phyloP scores from a whole-genome alignment of 2,888 invertebrate species.

The Zaprionus bogoriensis region DNA sequence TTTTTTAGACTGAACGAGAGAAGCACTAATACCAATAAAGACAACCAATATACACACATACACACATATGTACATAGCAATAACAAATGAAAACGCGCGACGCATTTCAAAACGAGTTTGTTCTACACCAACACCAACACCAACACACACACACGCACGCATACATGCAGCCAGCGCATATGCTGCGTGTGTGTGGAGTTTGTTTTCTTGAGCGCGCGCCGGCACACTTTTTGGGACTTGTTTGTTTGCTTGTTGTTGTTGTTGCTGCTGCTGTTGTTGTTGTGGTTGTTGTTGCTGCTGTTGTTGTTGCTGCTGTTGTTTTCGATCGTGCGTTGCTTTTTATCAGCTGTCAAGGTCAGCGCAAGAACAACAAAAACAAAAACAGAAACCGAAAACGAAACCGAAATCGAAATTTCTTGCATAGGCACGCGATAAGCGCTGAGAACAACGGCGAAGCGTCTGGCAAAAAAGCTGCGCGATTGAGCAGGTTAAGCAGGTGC shows the following conservation, averaged over 20 bases:
- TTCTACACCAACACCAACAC: constrained; percentile 6
- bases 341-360: constrained; percentile 53
- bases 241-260: too few species aligned
- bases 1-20: constrained; percentile 40
- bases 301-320: constrained; percentile 12
- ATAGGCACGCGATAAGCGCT: not conserved
- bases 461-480: too few species aligned
- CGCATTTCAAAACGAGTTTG: constrained; percentile 62
- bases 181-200: constrained; percentile 8
- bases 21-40: constrained; percentile 24
- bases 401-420: constrained; percentile 11
- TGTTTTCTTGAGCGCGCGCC: constrained; percentile 30
- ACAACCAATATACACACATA: constrained; percentile 27
- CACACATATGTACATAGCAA: not conserved
- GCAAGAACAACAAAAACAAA: not conserved
- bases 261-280: constrained; percentile 24
- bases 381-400: not conserved
- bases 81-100: constrained; percentile 53
- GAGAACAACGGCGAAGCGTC: not conserved
- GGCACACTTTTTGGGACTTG: constrained; percentile 38
- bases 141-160: constrained; percentile 2
- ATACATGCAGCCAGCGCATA: not conserved
- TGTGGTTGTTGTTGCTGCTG: constrained; percentile 17
- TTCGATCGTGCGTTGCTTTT: constrained; percentile 35
- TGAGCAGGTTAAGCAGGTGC: too few species aligned